phyloP scores from a whole-genome alignment of 2,113 vertebrate genomes.

The Onychostruthus taczanowskii region DNA sequence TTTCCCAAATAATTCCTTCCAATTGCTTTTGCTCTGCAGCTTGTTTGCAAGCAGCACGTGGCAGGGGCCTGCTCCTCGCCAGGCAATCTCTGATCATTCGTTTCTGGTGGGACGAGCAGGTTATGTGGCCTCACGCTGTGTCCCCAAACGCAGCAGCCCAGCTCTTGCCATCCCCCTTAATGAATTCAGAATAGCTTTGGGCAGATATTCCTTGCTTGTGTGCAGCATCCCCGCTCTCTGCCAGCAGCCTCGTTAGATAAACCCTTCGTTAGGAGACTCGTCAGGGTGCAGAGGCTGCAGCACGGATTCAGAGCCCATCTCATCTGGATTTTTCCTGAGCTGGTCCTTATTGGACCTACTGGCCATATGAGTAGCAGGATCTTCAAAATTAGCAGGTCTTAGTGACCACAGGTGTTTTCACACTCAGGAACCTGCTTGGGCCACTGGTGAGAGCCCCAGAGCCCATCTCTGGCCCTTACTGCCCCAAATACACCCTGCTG shows the following conservation, averaged over 20 bases:
- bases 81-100: background rate
- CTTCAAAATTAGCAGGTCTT: background rate
- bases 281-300: background rate
- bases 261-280: background rate
- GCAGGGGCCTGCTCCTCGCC: background rate
- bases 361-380: background rate
- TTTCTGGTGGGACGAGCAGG: background rate
- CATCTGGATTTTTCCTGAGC: background rate
- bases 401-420: background rate
- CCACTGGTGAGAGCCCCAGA: background rate
- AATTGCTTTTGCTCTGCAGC: constrained; percentile 26
- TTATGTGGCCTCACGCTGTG: background rate
- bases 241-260: background rate
- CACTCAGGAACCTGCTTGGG: background rate
- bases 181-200: constrained; percentile 2
- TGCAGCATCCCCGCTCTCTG: background rate
- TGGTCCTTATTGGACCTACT: fast-evolving
- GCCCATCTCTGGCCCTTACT: background rate
- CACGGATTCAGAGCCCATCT: background rate
- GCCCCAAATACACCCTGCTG: background rate
- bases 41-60: constrained; percentile 17
- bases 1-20: constrained; percentile 50
- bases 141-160: background rate
- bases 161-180: background rate
- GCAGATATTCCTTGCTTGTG: fast-evolving